Percentiles rank a stretch among this genome's conserved stretches.
Evolutionary conservation across 2,797 vertebrate species (phyloP).

Genomic region (Crocodylus rhombifer): DNA sequence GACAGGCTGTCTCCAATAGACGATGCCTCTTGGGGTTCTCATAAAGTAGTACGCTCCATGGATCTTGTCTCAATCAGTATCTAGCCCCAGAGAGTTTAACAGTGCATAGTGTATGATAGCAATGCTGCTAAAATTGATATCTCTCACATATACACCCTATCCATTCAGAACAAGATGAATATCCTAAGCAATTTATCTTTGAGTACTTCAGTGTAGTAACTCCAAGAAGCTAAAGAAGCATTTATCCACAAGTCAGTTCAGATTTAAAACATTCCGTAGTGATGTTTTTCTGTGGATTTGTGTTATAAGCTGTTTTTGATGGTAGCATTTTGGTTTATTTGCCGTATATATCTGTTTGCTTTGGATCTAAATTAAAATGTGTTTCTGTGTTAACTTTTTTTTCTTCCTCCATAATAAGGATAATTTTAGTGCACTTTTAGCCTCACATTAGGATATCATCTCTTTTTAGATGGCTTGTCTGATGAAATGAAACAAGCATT

Average conservation of each 20-base stretch:
- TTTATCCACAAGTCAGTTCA: conserved; percentile 29
- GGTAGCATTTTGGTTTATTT: neutral
- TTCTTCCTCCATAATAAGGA: conserved; percentile 28
- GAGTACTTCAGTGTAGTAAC: neutral
- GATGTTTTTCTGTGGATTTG: neutral
- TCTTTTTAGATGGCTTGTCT: conserved; percentile 18
- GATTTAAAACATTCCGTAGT: conserved; percentile 1
- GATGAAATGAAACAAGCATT: conserved; percentile 24
- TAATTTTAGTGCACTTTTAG: conserved; percentile 37
- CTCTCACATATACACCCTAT: neutral
- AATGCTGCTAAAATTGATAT: neutral
- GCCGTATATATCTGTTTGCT: neutral
- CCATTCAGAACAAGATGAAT: neutral
- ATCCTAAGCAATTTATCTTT: neutral
- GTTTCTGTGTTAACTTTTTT: conserved; percentile 28
- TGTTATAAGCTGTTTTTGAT: neutral
- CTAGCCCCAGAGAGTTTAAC: neutral
- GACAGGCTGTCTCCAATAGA: too few relatives aligned
- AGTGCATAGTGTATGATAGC: neutral
- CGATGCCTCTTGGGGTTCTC: neutral
- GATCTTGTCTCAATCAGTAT: neutral
- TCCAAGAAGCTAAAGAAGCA: neutral
- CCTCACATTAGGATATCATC: neutral
- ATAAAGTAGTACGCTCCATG: neutral
- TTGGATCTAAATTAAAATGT: conserved; percentile 20